phyloP scores from a whole-genome alignment of 2,888 invertebrate genomes.

The Dioctria linearis region DNA sequence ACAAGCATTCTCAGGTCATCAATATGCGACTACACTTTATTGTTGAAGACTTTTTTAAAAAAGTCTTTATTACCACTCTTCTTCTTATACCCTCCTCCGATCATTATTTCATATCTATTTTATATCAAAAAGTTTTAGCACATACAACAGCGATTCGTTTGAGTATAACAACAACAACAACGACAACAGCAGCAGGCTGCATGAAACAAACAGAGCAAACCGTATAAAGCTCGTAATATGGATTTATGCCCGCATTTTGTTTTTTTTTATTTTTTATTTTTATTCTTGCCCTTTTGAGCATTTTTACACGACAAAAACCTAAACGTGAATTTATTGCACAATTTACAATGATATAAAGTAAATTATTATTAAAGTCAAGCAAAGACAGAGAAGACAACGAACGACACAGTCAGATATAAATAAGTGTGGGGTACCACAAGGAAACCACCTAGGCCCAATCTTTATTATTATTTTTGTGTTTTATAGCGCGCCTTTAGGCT shows the following conservation, averaged over 20 bases:
- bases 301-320: slow-evolving; percentile 34
- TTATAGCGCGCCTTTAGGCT: slow-evolving; percentile 1
- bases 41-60: too few species aligned
- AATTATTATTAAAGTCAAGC: slow-evolving; percentile 55
- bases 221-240: slow-evolving; percentile 39
- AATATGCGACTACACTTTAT: too few species aligned
- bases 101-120: too few species aligned
- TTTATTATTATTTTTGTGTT: slow-evolving; percentile 6
- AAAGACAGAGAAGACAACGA: neutral
- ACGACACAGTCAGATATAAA: neutral
- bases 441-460: slow-evolving; percentile 25
- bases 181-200: too few species aligned
- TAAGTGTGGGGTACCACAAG: slow-evolving; percentile 47
- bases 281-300: slow-evolving; percentile 41
- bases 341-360: slow-evolving; percentile 57
- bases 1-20: too few species aligned
- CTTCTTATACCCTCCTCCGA: too few species aligned
- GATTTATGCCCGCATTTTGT: slow-evolving; percentile 28
- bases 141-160: too few species aligned
- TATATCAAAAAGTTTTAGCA: too few species aligned
- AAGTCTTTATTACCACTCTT: too few species aligned
- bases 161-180: too few species aligned
- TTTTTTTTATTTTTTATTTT: slow-evolving; percentile 24
- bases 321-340: slow-evolving; percentile 56
- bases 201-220: slow-evolving; percentile 2